Conservation (phyloP, 2,888 invertebrate species). For the Tachina fera region DNA sequence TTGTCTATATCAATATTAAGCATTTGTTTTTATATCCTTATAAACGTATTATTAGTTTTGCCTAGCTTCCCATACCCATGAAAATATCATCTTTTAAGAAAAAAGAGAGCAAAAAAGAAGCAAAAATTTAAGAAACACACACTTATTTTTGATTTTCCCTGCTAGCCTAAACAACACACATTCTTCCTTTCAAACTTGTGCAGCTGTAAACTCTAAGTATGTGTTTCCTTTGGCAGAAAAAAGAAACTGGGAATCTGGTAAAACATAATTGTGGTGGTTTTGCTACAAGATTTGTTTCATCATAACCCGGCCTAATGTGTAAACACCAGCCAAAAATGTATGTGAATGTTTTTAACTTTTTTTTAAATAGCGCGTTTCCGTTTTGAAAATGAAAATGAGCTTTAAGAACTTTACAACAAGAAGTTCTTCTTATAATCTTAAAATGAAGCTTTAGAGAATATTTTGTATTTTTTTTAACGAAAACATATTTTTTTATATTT, state of each 20-base stretch:
- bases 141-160: conserved; percentile 25
- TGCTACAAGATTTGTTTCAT: conserved; percentile 56
- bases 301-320: conserved; percentile 49
- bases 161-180: conserved; percentile 40
- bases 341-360: conserved; percentile 32
- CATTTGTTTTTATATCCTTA: conserved; percentile 68
- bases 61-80: conserved; percentile 14
- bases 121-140: background rate
- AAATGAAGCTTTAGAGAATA: background rate
- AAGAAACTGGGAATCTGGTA: conserved; percentile 44
- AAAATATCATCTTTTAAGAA: background rate
- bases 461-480: background rate
- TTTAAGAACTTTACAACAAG: background rate
- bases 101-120: background rate
- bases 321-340: conserved; percentile 12
- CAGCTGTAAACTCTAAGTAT: conserved; percentile 36
- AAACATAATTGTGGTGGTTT: conserved; percentile 62
- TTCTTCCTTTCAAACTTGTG: background rate
- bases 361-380: conserved; percentile 62
- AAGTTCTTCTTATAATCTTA: background rate
- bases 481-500: background rate
- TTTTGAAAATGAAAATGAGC: conserved; percentile 6
- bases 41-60: conserved; percentile 58
- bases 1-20: conserved; percentile 63
- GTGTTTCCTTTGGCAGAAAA: conserved; percentile 42